Base-by-base conservation (phyloP, 2,888 invertebrate genomes). In the Panzeria rudis region DNA sequence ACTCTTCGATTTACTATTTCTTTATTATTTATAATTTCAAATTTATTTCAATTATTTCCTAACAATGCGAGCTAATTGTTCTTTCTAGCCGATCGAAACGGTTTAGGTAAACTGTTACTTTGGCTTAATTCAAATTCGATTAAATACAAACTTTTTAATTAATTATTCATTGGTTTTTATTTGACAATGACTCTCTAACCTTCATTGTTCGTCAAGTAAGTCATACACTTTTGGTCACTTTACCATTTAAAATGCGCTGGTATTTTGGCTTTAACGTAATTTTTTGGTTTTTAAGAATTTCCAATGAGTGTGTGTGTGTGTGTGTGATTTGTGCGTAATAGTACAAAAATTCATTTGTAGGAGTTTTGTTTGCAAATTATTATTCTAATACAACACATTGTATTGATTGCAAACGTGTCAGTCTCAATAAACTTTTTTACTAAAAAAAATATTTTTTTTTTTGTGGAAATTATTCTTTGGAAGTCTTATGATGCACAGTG, bases 131-230 rank as follows among this genome's bases (percentile, higher is more conserved):
- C 11, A 62, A 78, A 56, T 61, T 68, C 73, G 29, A 81, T 84
- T 84, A 84, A 73, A 84, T 84, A 84, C 77, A n/a, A 81, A 62
- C 9, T n/a, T 50, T 84, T 72, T 50, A 73, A 84, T 81, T 81
- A 77, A 84, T 62, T 41, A 81, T 78, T 81, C 81, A 73, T 78
- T 29, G 84, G 17, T 73, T 61, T 69, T 76, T 20, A 50, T 59
- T 38, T 38, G 50, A 61, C 84, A 72, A 38, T 72, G 77, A 68
- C 52, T 29, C 66, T 72, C 47, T 50, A 78, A 84, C 84, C 84
- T 84, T 84, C 73, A 44, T 4, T 29, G 81, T 8, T 13, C 54
- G 38, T 80, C 64, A 80, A 73, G 61, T 84, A 76, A 76, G 64
- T 84, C 72, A 76, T 50, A 77, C 59, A 76, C 56, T 81, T 84